These are phyloP conservation scores for Drosophila varians DNA, from an alignment of 1,140 invertebrate species.

Conservation along the genomic window DNA sequence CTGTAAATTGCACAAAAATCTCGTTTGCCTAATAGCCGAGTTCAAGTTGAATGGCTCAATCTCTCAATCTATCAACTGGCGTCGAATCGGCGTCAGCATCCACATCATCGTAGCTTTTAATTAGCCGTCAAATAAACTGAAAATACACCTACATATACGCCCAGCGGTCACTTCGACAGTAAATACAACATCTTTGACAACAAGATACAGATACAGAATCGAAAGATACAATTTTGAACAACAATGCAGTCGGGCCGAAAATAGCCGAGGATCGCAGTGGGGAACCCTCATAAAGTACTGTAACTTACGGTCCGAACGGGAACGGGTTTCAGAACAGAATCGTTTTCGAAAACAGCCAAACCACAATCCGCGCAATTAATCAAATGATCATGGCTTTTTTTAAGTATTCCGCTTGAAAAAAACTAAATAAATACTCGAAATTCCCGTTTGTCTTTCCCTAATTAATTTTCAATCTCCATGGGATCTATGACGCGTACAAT, in stretches of 20 bases:
- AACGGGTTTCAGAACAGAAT: slow-evolving; percentile 35
- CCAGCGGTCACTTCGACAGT: slow-evolving; percentile 20
- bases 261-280: slow-evolving; percentile 21
- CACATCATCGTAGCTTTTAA: slow-evolving; percentile 33
- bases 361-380: slow-evolving; percentile 30
- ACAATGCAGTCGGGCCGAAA: slow-evolving; percentile 37
- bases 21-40: slow-evolving; percentile 80
- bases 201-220: background rate
- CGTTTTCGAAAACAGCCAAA: slow-evolving; percentile 5
- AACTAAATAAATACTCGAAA: slow-evolving; percentile 18
- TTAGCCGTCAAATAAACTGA: slow-evolving; percentile 47
- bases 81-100: slow-evolving; percentile 33
- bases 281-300: slow-evolving; percentile 44
- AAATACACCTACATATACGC: slow-evolving; percentile 18
- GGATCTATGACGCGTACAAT: slow-evolving; percentile 26
- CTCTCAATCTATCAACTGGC: slow-evolving; percentile 63
- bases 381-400: slow-evolving; percentile 13
- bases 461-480: slow-evolving; percentile 7
- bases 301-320: slow-evolving; percentile 32
- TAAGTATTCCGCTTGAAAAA: slow-evolving; percentile 12
- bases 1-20: slow-evolving; percentile 76
- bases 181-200: slow-evolving; percentile 6
- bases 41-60: slow-evolving; percentile 80
- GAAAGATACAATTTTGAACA: background rate
- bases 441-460: slow-evolving; percentile 6